Percentiles rank a stretch among this genome's conserved stretches.
Evolutionary conservation across 2,797 vertebrate species (phyloP).

Genomic region (Zalophus californianus): DNA sequence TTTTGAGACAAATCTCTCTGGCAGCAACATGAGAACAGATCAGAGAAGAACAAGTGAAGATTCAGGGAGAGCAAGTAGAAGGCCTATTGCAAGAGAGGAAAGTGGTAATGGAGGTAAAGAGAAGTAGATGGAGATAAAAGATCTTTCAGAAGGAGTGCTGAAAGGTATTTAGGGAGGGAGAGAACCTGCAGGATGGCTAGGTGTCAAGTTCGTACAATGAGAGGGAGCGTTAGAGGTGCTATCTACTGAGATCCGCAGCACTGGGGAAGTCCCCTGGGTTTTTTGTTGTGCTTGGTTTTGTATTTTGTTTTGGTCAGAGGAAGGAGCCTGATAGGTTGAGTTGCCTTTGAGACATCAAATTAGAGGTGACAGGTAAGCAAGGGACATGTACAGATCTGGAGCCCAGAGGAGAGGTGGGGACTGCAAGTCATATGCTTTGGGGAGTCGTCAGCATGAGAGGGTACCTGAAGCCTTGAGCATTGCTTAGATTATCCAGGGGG

Average conservation of each 20-base stretch:
- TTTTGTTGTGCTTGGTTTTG: background rate
- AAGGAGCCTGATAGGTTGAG: background rate
- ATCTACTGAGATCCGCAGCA: background rate
- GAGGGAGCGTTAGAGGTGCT: background rate
- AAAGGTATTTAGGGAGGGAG: background rate
- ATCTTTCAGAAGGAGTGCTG: background rate
- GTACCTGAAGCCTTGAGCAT: background rate
- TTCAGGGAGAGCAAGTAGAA: background rate
- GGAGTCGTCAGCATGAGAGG: background rate
- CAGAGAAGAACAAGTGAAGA: background rate
- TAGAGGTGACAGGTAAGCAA: background rate
- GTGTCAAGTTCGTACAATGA: accelerated
- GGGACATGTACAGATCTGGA: background rate
- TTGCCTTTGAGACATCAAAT: conserved; percentile 5
- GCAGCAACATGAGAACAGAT: background rate
- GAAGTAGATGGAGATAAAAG: background rate
- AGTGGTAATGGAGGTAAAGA: background rate
- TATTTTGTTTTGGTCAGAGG: background rate
- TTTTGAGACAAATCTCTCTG: background rate
- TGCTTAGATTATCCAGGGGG: background rate
- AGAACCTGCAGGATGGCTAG: background rate
- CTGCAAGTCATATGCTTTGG: background rate
- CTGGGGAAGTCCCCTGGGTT: background rate
- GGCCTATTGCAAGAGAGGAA: background rate
- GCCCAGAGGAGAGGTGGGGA: background rate